Evolutionary conservation across 2,797 vertebrate genomes (phyloP).

Genomic region (Hozukius guyotensis): DNA sequence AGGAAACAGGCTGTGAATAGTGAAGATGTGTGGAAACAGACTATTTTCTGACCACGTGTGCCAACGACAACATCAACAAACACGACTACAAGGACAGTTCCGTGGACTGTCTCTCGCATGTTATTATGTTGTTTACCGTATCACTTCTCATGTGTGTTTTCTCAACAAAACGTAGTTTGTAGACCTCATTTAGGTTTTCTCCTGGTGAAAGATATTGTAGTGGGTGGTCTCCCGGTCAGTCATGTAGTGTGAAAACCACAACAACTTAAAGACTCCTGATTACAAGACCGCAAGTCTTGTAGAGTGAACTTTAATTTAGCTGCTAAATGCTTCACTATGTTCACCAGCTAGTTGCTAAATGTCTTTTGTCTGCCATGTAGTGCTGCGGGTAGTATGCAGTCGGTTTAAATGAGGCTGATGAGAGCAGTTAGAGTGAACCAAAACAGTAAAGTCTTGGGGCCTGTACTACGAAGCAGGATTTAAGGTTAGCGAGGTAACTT

Average conservation of each 20-base stretch:
- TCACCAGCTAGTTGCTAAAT: background rate
- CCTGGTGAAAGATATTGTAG: background rate
- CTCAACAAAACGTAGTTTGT: background rate
- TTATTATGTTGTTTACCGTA: background rate
- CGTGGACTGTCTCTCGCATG: background rate
- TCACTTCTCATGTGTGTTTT: background rate
- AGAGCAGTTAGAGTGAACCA: background rate
- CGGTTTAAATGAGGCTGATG: background rate
- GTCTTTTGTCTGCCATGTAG: background rate
- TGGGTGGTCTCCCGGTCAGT: background rate
- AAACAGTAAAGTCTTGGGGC: too few relatives aligned
- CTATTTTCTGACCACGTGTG: background rate
- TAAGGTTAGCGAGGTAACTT: accelerated
- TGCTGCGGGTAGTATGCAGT: background rate
- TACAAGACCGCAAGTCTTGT: background rate
- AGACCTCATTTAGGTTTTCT: background rate
- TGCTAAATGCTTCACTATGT: background rate
- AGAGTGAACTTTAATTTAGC: background rate
- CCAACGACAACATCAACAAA: background rate
- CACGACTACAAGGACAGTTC: background rate
- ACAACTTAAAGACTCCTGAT: too few relatives aligned
- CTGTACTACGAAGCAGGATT: too few relatives aligned
- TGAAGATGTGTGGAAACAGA: background rate
- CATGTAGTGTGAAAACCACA: background rate
- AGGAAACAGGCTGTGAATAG: background rate